phyloP scores from a whole-genome alignment of 30 jellyfish, hydroid and myxozoan species.

The Turritopsis dohrnii region DNA sequence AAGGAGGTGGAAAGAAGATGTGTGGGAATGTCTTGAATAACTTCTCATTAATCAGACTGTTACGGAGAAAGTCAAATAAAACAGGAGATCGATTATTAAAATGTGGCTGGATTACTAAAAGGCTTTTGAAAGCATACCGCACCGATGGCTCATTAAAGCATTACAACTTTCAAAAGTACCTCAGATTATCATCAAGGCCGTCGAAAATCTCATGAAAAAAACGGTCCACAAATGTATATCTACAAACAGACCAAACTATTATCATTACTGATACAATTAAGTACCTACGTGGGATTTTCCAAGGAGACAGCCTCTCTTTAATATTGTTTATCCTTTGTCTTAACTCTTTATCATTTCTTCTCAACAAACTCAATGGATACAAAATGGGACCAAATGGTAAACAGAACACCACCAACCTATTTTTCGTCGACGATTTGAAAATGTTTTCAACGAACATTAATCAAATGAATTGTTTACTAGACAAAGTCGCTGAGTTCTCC shows the following conservation, averaged over 20 bases:
- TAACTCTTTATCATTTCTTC: slow-evolving; percentile 17
- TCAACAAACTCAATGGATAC: slow-evolving; percentile 10
- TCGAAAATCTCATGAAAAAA: not conserved
- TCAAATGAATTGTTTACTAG: not conserved
- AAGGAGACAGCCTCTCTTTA: slow-evolving; percentile 11
- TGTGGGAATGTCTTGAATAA: too few relatives aligned
- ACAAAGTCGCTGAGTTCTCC: not conserved
- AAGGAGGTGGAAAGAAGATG: not conserved
- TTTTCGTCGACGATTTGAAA: slow-evolving; percentile 14
- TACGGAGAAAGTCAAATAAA: too few relatives aligned
- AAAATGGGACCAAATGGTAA: not conserved
- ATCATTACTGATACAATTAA: not conserved
- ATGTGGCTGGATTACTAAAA: slow-evolving; percentile 7
- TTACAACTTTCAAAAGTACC: too few relatives aligned
- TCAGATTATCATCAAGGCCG: not conserved
- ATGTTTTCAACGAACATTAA: slow-evolving; percentile 1
- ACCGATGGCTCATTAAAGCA: not conserved
- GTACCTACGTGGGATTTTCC: not conserved
- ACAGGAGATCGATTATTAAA: not conserved
- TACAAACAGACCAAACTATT: not conserved
- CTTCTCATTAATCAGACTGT: too few relatives aligned
- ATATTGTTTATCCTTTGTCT: not conserved
- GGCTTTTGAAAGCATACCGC: slow-evolving; percentile 19
- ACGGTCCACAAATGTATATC: slow-evolving; percentile 13
- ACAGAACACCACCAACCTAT: slow-evolving; percentile 2